Base-by-base conservation (phyloP, 2,113 vertebrate genomes). In the Nycticebus coucang region DNA sequence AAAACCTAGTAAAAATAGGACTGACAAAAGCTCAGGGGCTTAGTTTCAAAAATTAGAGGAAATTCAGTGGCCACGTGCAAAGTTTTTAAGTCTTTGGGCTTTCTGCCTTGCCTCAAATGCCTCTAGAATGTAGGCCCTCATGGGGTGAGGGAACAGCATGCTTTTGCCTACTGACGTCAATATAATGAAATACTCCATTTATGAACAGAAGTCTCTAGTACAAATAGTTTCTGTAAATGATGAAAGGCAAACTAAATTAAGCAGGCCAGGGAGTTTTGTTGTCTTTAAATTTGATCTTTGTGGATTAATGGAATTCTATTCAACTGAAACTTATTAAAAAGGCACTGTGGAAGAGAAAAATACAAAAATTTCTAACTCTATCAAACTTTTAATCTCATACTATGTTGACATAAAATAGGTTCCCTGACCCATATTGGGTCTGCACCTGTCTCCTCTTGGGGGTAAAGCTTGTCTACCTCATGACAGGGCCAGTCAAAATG, bases 241-340 rank as follows among this genome's bases (percentile, higher is more conserved):
- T 87, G 33, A 86, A 68, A 74, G 57, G n/a, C 57, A 41, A 77
- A 82, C 22, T 72, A 69, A 94, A 89, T 96, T 87, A 89, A 89
- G 35, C 45, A 81, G 87, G 30, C 62, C 15, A 82, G 64, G 79
- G 55, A 87, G 45, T 91, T 89, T 75, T 64, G 81, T 72, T 85
- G 87, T 95, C 88, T 93, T 94, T 83, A 82, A 95, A 84, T 82
- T 74, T 68, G 30, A 95, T 97, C 77, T 95, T 95, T 89, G 81
- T 78, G 92, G 77, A 68, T 79, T 96, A 96, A 95, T 55, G 41
- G 60, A 93, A 95, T 96, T 96, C 45, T 77, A 30, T 92, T 96
- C 33, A 81, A 86, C 60, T 53, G 69, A 17, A 74, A 37, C 62
- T 92, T 96, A 85, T 19, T 72, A 68, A 96, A 95, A 97, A 72